Base-by-base conservation (phyloP, 1,140 invertebrate genomes). In the Phymastichus coffea region DNA sequence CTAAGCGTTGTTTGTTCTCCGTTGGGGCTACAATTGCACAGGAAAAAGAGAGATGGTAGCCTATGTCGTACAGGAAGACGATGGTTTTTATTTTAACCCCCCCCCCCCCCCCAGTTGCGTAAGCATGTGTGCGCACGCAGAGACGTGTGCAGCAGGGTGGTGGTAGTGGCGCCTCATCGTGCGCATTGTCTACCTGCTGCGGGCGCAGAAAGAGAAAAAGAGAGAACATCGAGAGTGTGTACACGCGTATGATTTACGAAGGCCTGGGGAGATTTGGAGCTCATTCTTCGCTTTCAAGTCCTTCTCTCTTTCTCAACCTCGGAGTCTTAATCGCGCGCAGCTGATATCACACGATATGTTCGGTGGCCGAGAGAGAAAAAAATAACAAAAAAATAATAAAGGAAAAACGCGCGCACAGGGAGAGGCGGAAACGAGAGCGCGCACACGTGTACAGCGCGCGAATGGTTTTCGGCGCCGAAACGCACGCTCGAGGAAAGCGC, bases 121-220 rank as follows among this genome's bases (percentile, higher is more conserved):
- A 41, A 37, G 35, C 12, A 44, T n/a, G 37, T 9, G 26, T 17
- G 40, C n/a, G 14, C 35, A 40, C 23, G 14, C 12, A 28, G 23
- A 12, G n/a, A n/a, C n/a, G 44, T 25, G 22, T 25, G 12, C 44
- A 23, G 4, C 4, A n/a, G n/a, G n/a, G n/a, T n/a, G n/a, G n/a
- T n/a, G n/a, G n/a, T n/a, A n/a, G 25, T 15, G 19, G 52, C 41
- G 22, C 25, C 30, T 47, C 41, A 15, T 46, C 33, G 41, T 44
- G n/a, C n/a, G n/a, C n/a, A 57, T 57, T 57, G 55, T 57, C 55
- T 57, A 48, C 55, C 44, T 57, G 44, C 44, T 48, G 17, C 22
- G 43, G 20, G 28, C 22, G 22, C 43, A 55, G 30, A 15, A n/a
- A n/a, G n/a, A n/a, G n/a, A n/a, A n/a, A n/a, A n/a, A n/a, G 52